These are phyloP conservation scores for Hylia prasina DNA, from an alignment of 2,113 vertebrate species.

Conservation along the genomic window DNA sequence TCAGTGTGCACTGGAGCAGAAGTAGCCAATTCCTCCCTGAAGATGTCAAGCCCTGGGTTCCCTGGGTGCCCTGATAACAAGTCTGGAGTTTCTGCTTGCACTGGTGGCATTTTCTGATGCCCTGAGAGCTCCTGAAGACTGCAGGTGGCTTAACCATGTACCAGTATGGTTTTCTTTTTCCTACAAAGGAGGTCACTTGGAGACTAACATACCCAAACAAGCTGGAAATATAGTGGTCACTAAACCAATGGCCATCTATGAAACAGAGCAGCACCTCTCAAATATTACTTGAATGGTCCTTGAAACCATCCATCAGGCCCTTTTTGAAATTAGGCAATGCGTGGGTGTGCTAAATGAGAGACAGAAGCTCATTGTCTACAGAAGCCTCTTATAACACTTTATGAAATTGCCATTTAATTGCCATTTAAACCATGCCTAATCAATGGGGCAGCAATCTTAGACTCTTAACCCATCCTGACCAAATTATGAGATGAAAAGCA, in stretches of 20 bases:
- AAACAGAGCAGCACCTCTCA: neutral
- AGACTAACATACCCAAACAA: neutral
- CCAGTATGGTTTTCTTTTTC: neutral
- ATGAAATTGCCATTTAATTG: slow-evolving; percentile 62
- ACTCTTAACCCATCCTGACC: slow-evolving; percentile 32
- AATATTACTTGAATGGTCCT: neutral
- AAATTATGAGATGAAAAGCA: slow-evolving; percentile 32
- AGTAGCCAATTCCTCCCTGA: neutral
- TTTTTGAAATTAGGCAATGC: neutral
- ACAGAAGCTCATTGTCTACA: neutral
- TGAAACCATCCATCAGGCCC: slow-evolving; percentile 7
- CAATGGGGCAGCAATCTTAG: slow-evolving; percentile 25
- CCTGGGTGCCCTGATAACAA: rapidly evolving
- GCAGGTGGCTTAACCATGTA: neutral
- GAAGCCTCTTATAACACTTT: slow-evolving; percentile 1
- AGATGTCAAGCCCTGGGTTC: neutral
- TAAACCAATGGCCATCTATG: neutral
- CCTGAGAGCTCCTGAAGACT: neutral
- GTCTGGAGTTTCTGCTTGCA: neutral
- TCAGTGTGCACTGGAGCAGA: neutral
- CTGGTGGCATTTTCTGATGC: neutral
- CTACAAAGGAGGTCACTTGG: neutral
- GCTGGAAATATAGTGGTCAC: neutral
- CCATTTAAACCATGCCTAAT: slow-evolving; percentile 49
- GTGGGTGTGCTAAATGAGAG: neutral